These are phyloP conservation scores for Umimayanthus chanpuru DNA, from an alignment of 92 coral and sea anemone species.

Conservation along the genomic window DNA sequence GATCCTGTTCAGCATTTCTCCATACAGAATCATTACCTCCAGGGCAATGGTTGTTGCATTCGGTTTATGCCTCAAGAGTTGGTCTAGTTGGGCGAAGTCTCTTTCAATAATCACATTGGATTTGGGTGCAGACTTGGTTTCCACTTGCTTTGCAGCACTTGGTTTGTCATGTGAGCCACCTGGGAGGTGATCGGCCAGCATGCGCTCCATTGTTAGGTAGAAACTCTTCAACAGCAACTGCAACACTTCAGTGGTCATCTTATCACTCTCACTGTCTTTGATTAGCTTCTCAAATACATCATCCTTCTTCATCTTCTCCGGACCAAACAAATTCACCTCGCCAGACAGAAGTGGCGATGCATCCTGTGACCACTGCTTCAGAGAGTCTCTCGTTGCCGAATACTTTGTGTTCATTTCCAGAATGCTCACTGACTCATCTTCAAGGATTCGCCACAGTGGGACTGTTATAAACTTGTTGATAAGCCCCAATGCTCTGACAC, in stretches of 20 bases:
- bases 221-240: conserved; percentile 25
- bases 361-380: conserved; percentile 44
- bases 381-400: conserved; percentile 16
- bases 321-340: conserved; percentile 24
- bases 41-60: conserved; percentile 44
- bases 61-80: conserved; percentile 31
- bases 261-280: conserved; percentile 12
- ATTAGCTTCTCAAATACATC: conserved; percentile 41
- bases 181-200: conserved; percentile 40
- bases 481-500: conserved; percentile 45
- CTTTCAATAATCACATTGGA: conserved; percentile 31
- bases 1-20: conserved; percentile 36
- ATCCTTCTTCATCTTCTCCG: background rate
- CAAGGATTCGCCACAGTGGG: conserved; percentile 49
- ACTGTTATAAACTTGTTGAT: conserved; percentile 54
- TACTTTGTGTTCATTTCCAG: conserved; percentile 43
- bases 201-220: conserved; percentile 28
- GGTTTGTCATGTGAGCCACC: conserved; percentile 32
- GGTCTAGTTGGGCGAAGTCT: conserved; percentile 41
- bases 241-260: conserved; percentile 35
- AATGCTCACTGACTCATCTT: conserved; percentile 29
- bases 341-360: conserved; percentile 40
- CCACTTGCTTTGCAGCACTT: background rate
- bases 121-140: conserved; percentile 36
- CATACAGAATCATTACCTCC: conserved; percentile 45